These are phyloP conservation scores for Nemurella pictetii DNA, from an alignment of 2,888 invertebrate species.

Conservation along the genomic window DNA sequence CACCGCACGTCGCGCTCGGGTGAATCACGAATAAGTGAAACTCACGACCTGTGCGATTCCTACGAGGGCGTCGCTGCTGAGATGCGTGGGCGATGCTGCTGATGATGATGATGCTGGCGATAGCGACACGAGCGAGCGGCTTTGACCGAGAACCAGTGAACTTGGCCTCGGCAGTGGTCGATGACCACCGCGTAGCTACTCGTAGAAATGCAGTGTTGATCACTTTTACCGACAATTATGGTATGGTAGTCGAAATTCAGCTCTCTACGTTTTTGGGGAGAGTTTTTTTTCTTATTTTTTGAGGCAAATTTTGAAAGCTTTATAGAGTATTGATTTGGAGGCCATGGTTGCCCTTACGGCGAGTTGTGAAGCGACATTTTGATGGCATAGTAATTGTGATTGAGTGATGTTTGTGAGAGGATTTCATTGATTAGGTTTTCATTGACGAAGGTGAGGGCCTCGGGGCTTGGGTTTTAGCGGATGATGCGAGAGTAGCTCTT, in stretches of 20 bases:
- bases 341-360: too few species aligned
- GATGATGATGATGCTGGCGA: not conserved
- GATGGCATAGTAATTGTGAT: too few species aligned
- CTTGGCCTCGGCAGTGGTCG: not conserved
- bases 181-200: too few species aligned
- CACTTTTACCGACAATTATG: too few species aligned
- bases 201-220: too few species aligned
- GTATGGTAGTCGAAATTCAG: too few species aligned
- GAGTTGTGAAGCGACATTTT: too few species aligned
- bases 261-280: too few species aligned
- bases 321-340: too few species aligned
- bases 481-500: too few species aligned
- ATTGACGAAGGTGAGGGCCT: not conserved
- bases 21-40: constrained; percentile 3
- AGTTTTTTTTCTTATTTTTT: too few species aligned
- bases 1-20: not conserved
- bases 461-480: not conserved
- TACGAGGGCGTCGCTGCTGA: not conserved
- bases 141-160: not conserved
- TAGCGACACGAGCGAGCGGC: not conserved
- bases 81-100: not conserved
- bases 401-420: not conserved
- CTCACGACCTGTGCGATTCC: not conserved
- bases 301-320: too few species aligned
- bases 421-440: not conserved